A percentile compares a stretch with the other conserved stretches of the same genome.
Evolutionary conservation across 2,113 vertebrate species (phyloP).

Genomic region (Syrmaticus mikado): DNA sequence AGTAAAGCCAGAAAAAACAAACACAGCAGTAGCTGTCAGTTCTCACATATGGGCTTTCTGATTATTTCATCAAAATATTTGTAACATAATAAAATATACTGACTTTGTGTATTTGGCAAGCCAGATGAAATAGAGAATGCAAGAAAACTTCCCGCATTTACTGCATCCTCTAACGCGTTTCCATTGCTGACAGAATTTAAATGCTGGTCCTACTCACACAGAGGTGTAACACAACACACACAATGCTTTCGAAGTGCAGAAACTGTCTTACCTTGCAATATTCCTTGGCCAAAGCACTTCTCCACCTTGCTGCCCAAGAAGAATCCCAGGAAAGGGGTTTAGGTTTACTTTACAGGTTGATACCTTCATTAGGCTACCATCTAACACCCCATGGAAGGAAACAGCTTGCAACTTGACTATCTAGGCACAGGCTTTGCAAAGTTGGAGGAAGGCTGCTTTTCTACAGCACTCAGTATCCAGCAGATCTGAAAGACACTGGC

Average conservation of each 20-base stretch:
- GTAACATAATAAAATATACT: not conserved
- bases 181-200: not conserved
- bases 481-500: conserved; percentile 61
- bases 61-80: not conserved
- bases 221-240: not conserved
- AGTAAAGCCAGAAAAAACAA: not conserved
- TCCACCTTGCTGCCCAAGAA: conserved; percentile 72
- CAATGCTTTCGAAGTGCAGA: not conserved
- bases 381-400: conserved; percentile 43
- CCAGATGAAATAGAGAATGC: not conserved
- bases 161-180: not conserved
- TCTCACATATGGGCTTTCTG: not conserved
- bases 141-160: not conserved
- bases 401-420: not conserved
- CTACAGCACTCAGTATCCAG: conserved; percentile 43
- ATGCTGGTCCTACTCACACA: not conserved
- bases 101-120: fast-evolving
- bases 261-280: conserved; percentile 77
- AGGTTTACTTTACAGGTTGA: conserved; percentile 77
- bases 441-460: conserved; percentile 8
- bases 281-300: conserved; percentile 75
- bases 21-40: not conserved
- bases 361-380: conserved; percentile 75
- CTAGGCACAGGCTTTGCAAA: not conserved
- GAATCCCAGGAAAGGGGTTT: conserved; percentile 71